phyloP scores from a whole-genome alignment of 2,888 invertebrate genomes.

The Orchesellides sinensis region DNA sequence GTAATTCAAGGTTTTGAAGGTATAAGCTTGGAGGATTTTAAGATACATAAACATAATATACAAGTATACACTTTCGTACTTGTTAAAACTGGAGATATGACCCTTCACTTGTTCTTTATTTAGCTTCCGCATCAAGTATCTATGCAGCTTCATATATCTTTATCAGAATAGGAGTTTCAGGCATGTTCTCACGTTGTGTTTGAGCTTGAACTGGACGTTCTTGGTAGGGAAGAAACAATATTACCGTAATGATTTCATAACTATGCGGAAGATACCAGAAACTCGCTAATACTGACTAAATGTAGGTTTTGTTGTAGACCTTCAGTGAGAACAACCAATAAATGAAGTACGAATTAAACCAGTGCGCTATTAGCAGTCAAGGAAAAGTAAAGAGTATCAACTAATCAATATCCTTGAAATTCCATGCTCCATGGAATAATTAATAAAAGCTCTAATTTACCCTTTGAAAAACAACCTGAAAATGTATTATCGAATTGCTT shows the following conservation, averaged over 20 bases:
- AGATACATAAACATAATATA: no score
- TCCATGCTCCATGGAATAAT: no score
- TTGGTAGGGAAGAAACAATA: slow-evolving; percentile 28
- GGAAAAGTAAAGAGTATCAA: background rate
- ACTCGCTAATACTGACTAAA: background rate
- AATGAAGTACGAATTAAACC: background rate
- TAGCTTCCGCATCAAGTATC: slow-evolving; percentile 29
- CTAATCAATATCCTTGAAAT: no score
- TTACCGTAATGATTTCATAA: slow-evolving; percentile 53
- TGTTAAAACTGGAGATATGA: slow-evolving; percentile 42
- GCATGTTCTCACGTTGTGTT: slow-evolving; percentile 56
- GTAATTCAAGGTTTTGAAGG: slow-evolving; percentile 7
- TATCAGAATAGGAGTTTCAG: background rate
- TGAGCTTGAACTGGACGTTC: slow-evolving; percentile 33
- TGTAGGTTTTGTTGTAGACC: slow-evolving; percentile 2
- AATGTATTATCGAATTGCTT: no score
- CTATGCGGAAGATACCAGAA: slow-evolving; percentile 43
- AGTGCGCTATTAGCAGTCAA: background rate
- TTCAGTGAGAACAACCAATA: background rate
- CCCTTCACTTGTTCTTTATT: slow-evolving; percentile 25
- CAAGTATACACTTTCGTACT: background rate
- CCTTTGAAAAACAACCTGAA: no score
- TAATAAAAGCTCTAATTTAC: no score
- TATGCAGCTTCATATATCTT: background rate
- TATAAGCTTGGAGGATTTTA: slow-evolving; percentile 16